A percentile compares a stretch with the other conserved stretches of the same genome.
phyloP scores from a whole-genome alignment of 1,140 invertebrate genomes.

The Thereuonema tuberculata region DNA sequence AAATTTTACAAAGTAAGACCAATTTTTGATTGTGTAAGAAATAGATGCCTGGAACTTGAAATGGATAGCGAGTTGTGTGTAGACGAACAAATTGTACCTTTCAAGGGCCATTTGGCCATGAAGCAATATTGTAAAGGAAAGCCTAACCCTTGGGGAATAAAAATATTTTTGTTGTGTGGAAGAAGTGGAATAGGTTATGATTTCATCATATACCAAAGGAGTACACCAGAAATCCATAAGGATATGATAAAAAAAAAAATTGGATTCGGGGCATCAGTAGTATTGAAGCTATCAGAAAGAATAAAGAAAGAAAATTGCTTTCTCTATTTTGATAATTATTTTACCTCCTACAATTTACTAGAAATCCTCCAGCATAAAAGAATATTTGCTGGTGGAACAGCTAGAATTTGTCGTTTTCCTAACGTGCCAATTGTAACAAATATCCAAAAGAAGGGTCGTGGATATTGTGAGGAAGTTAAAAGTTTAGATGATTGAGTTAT shows the following conservation, averaged over 20 bases:
- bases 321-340: constrained; percentile 20
- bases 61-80: constrained; percentile 19
- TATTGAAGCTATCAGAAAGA: constrained; percentile 19
- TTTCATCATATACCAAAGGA: constrained; percentile 24
- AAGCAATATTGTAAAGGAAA: constrained; percentile 23
- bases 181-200: constrained; percentile 20
- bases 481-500: too few relatives aligned
- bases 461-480: too few relatives aligned
- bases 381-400: too few relatives aligned
- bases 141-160: constrained; percentile 18
- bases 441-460: too few relatives aligned
- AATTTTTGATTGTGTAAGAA: constrained; percentile 21
- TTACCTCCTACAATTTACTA: constrained; percentile 28
- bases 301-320: constrained; percentile 16
- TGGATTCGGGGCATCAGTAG: constrained; percentile 18
- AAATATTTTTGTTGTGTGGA: constrained; percentile 15
- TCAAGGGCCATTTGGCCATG: constrained; percentile 19
- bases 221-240: constrained; percentile 20
- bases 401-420: too few relatives aligned
- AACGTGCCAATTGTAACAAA: too few relatives aligned
- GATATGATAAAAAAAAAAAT: constrained; percentile 15
- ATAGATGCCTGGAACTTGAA: constrained; percentile 20
- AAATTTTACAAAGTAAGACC: constrained; percentile 24
- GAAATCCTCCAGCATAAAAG: too few relatives aligned
- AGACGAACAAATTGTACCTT: constrained; percentile 25